A percentile compares a stretch with the other conserved stretches of the same genome.
phyloP scores from a whole-genome alignment of 2,888 invertebrate species.

The Platypus cylindrus region DNA sequence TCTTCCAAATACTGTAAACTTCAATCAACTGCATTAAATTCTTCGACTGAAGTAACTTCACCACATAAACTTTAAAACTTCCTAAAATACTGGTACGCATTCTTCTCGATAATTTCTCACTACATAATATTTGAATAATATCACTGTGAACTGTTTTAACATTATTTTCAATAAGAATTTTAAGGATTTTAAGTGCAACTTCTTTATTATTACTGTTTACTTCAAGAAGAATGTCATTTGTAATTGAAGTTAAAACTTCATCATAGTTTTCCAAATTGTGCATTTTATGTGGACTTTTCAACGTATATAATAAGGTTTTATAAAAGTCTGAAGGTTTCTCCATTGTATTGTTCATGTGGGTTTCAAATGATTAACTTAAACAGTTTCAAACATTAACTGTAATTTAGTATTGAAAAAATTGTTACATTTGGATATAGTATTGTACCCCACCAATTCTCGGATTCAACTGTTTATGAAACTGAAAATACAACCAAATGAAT shows the following conservation, averaged over 20 bases:
- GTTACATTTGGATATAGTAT: no score
- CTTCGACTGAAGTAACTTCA: neutral
- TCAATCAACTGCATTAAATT: constrained; percentile 3
- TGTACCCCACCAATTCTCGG: no score
- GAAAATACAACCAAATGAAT: no score
- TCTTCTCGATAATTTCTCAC: neutral
- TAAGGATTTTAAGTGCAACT: constrained; percentile 3
- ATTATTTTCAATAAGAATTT: constrained; percentile 7
- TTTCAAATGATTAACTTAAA: no score
- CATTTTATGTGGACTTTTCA: no score
- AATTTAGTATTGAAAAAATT: no score
- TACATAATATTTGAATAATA: constrained; percentile 4
- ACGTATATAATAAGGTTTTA: no score
- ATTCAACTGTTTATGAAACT: no score
- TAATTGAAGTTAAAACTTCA: constrained; percentile 4
- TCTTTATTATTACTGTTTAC: constrained; percentile 3
- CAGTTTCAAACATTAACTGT: no score
- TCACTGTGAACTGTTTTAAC: constrained; percentile 5
- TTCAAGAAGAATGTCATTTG: constrained; percentile 4
- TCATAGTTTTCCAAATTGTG: no score
- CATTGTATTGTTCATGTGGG: no score
- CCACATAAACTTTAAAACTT: constrained; percentile 2
- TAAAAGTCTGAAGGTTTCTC: no score
- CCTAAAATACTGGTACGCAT: constrained; percentile 4
- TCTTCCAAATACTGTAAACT: constrained; percentile 4